Evolutionary conservation across 2,113 vertebrate species (phyloP).

Genomic region (Callithrix jacchus): DNA sequence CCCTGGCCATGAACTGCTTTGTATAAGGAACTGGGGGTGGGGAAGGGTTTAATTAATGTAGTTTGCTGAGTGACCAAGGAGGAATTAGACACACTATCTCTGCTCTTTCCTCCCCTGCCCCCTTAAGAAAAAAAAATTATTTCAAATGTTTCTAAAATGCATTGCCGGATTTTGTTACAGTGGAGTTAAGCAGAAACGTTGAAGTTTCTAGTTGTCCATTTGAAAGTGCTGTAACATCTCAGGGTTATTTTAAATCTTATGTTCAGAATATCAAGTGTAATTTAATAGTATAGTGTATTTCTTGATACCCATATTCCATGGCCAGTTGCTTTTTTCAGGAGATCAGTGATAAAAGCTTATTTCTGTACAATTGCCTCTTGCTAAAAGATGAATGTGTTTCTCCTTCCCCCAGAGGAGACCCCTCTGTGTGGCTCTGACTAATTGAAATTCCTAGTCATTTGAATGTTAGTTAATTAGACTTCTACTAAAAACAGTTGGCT

Average conservation of each 20-base stretch:
- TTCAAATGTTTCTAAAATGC: neutral
- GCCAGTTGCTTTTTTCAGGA: neutral
- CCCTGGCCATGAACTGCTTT: neutral
- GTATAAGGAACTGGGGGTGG: neutral
- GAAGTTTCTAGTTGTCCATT: neutral
- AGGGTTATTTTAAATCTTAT: neutral
- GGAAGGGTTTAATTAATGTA: neutral
- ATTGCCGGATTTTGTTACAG: neutral
- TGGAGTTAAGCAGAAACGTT: neutral
- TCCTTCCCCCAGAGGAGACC: neutral
- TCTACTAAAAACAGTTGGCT: slow-evolving; percentile 48
- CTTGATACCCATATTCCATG: neutral
- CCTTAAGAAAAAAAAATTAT: neutral
- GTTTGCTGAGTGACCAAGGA: neutral
- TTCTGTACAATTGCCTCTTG: neutral
- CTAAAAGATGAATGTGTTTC: slow-evolving; percentile 21
- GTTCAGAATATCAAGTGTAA: neutral
- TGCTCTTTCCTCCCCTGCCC: neutral
- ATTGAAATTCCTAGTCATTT: slow-evolving; percentile 20
- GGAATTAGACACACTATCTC: neutral
- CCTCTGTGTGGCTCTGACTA: neutral
- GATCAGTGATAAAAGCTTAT: neutral
- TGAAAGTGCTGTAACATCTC: neutral
- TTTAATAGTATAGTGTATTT: neutral
- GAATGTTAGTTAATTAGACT: slow-evolving; percentile 39